Evolutionary conservation across 1,140 invertebrate genomes (phyloP), one percentile per base, ranked within the genome.

Genomic region (Lasioglossum albipes): DNA sequence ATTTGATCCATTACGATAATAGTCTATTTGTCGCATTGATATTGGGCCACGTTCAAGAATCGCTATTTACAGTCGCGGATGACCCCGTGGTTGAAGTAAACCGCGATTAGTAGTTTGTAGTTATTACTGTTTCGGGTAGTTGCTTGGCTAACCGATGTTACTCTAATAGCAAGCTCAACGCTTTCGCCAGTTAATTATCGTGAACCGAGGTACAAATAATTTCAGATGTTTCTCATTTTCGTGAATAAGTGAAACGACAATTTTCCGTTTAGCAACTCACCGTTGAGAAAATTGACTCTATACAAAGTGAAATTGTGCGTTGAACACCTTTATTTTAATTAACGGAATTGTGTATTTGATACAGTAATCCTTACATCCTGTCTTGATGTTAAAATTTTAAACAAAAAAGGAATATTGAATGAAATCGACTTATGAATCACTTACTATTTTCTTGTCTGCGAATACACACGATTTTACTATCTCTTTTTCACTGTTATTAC

Each of bases 91-190:
- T 65, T 6, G n/a, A 45, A 64, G 70, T 65, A 66, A 73, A 79
- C 62, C 70, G 18, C 59, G 61, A 20, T 73, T 64, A 64, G 49
- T 45, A 57, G 27, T 71, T 49, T 22, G 27, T 36, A 62, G 75
- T 49, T 77, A 62, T 49, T 52, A 70, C 42, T 64, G 57, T n/a
- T 49, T 42, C 36, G 61, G 49, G 54, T 73, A 79, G 72, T 79
- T 79, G 70, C 22, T 65, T 7, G 77, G 61, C 13, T 57, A 73
- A 74, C 70, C 61, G 49, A 79, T 73, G 49, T 59, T 66, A 57
- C 41, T 45, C 54, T 79, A 79, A 66, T 65, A 73, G 54, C 49
- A 10, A 45, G 62, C 45, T 9, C n/a, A 36, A 20, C 12, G 7
- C n/a, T 71, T 62, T 45, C 61, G 22, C 27, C n/a, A 9, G 59